A percentile compares a stretch with the other conserved stretches of the same genome.
These are phyloP conservation scores for Dipodomys merriami DNA, from an alignment of 2,113 vertebrate species.

Conservation along the genomic window DNA sequence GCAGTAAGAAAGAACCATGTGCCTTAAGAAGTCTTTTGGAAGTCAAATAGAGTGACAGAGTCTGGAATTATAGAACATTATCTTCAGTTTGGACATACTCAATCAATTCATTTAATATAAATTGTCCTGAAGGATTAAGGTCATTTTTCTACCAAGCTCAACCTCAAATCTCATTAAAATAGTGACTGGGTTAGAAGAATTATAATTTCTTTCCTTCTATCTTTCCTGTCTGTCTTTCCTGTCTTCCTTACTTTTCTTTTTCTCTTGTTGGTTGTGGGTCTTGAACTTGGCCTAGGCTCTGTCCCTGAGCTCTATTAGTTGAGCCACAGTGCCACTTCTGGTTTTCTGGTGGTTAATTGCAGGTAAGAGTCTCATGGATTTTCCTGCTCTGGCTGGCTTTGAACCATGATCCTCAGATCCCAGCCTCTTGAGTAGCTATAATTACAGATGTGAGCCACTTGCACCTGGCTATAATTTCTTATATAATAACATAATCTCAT, in stretches of 20 bases:
- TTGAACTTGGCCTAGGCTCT: too few relatives aligned
- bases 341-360: too few relatives aligned
- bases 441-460: too few relatives aligned
- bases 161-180: slow-evolving; percentile 43
- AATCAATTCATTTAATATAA: neutral
- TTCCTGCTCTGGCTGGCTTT: too few relatives aligned
- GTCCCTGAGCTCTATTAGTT: too few relatives aligned
- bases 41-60: neutral
- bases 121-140: neutral
- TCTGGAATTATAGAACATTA: neutral
- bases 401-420: too few relatives aligned
- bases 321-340: too few relatives aligned
- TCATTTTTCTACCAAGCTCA: slow-evolving; percentile 28
- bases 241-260: too few relatives aligned
- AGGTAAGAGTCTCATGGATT: too few relatives aligned
- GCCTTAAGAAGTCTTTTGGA: neutral
- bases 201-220: neutral
- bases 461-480: too few relatives aligned
- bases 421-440: too few relatives aligned
- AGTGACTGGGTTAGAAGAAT: neutral
- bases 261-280: too few relatives aligned
- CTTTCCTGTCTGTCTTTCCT: neutral
- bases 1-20: neutral
- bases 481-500: neutral
- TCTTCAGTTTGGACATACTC: neutral